Percentiles rank a stretch among this genome's conserved stretches.
Evolutionary conservation across 2,113 vertebrate species (phyloP).

Genomic region (Psophia crepitans): DNA sequence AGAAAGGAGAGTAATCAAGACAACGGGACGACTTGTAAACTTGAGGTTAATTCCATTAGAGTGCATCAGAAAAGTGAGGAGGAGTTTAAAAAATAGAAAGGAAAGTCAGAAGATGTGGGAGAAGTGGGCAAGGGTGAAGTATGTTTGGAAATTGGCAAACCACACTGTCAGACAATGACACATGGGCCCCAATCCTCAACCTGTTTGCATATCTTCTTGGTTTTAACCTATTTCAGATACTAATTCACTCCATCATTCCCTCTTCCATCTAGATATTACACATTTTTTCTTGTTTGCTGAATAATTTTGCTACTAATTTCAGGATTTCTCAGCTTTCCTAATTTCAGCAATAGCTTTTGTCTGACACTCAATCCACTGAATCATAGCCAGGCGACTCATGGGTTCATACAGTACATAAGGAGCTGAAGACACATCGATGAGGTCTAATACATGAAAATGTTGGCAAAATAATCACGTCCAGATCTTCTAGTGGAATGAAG

Average conservation of each 20-base stretch:
- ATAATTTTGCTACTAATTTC: neutral
- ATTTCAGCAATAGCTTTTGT: neutral
- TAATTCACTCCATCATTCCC: neutral
- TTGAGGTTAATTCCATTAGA: neutral
- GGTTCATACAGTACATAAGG: neutral
- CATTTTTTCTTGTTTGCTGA: neutral
- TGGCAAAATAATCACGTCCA: neutral
- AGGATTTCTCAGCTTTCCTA: neutral
- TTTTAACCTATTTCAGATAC: neutral
- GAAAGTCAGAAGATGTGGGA: neutral
- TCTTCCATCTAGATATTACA: neutral
- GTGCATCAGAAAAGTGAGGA: neutral
- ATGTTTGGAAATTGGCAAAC: neutral
- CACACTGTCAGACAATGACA: neutral
- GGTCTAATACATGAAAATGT: neutral
- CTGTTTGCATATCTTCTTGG: neutral
- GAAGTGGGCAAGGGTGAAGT: neutral
- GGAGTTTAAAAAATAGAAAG: neutral
- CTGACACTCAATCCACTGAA: neutral
- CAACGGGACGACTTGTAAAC: neutral
- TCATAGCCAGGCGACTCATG: neutral
- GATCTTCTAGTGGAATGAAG: neutral
- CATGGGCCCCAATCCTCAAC: neutral
- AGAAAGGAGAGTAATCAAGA: neutral
- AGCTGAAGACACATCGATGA: neutral